phyloP scores from a whole-genome alignment of 2,113 vertebrate species.

The Aegithalos caudatus region DNA sequence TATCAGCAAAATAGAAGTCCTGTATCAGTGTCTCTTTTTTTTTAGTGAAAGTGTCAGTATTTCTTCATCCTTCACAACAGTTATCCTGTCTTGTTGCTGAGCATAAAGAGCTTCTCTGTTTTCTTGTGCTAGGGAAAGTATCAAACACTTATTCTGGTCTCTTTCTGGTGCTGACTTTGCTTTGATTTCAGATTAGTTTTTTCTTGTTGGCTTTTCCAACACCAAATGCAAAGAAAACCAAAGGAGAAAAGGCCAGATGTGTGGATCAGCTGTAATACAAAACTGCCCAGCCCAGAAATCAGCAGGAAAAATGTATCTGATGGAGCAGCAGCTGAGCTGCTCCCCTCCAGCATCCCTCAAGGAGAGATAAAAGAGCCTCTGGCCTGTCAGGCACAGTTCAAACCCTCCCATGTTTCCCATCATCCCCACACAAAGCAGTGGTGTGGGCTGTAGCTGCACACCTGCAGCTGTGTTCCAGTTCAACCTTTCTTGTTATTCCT shows the following conservation, averaged over 20 bases:
- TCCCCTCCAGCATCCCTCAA: background rate
- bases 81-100: background rate
- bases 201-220: slow-evolving; percentile 17
- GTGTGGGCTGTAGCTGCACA: background rate
- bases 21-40: background rate
- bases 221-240: background rate
- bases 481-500: slow-evolving; percentile 24
- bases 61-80: background rate
- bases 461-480: slow-evolving; percentile 41
- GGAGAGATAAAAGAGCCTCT: slow-evolving; percentile 25
- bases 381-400: background rate
- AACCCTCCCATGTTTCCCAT: background rate
- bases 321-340: background rate
- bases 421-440: background rate
- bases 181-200: background rate
- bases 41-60: background rate
- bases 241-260: background rate
- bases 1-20: background rate
- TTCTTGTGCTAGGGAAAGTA: background rate
- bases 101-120: background rate
- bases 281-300: background rate
- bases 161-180: background rate
- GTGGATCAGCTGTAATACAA: background rate
- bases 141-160: background rate
- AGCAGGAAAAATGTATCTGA: background rate